A percentile compares a stretch with the other conserved stretches of the same genome.
phyloP scores from a whole-genome alignment of 2,797 vertebrate species.

The Poeciliopsis turneri region DNA sequence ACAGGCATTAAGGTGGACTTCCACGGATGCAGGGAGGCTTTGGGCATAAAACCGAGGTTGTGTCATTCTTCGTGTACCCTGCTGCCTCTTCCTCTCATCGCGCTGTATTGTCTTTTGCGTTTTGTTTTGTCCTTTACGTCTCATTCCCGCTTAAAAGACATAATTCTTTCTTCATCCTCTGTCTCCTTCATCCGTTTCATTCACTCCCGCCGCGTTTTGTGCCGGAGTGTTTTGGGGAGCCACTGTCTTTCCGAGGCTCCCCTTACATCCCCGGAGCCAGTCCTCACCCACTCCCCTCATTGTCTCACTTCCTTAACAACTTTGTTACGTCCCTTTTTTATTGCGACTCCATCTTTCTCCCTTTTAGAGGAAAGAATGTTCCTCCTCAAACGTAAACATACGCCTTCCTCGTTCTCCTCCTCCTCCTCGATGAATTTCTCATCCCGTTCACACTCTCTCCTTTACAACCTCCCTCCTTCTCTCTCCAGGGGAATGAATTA shows the following conservation, averaged over 20 bases:
- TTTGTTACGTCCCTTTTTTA: conserved; percentile 53
- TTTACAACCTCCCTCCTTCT: conserved; percentile 45
- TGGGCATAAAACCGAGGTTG: conserved; percentile 25
- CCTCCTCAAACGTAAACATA: conserved; percentile 15
- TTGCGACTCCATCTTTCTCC: conserved; percentile 19
- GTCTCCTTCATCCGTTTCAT: conserved; percentile 56
- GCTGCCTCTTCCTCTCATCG: conserved; percentile 50
- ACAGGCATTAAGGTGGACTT: conserved; percentile 3
- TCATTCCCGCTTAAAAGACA: conserved; percentile 65
- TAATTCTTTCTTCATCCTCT: conserved; percentile 74
- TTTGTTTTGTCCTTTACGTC: conserved; percentile 13
- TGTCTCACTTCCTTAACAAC: conserved; percentile 51
- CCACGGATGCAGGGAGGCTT: conserved; percentile 17
- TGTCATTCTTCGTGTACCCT: conserved; percentile 21
- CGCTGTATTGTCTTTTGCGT: conserved; percentile 47
- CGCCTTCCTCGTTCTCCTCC: conserved; percentile 30
- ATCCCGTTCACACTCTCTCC: conserved; percentile 45
- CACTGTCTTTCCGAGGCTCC: conserved; percentile 34
- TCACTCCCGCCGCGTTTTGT: conserved; percentile 49
- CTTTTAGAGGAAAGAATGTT: conserved; percentile 20
- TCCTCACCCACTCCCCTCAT: conserved; percentile 49
- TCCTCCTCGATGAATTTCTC: conserved; percentile 34
- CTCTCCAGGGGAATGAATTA: conserved; percentile 76
- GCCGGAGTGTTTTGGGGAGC: conserved; percentile 52
- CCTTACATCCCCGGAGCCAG: conserved; percentile 17